Evolutionary conservation across 2,888 invertebrate genomes (phyloP), one percentile per base, ranked within the genome.

Genomic region (Micoletzkya japonica): DNA sequence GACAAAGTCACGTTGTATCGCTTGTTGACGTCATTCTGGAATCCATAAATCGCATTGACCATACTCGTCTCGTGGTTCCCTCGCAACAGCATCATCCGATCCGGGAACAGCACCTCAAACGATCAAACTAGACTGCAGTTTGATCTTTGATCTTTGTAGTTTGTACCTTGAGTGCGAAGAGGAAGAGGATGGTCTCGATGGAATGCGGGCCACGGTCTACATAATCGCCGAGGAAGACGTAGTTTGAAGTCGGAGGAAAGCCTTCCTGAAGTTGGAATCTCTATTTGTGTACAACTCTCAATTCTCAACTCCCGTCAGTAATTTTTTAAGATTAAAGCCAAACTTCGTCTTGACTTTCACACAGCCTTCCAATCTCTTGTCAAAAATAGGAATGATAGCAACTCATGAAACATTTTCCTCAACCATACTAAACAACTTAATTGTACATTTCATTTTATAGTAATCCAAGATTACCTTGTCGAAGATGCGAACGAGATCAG

Each of bases 401-500:
- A 44, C 44, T 10, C 44, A 20, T 44, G 44, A 44, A 20, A 20
- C 44, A 14, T 20, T 44, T 10, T 14, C 44, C 56, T 28, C 56
- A 24, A 54, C 24, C n/a, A 44, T 17, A n/a, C 14, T 14, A 44
- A 44, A 44, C 14, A 14, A 17, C 49, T 44, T n/a, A n/a, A n/a
- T 44, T 44, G 14, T 14, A 24, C 28, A 24, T 54, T 17, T 10
- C 56, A 20, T 3, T n/a, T n/a, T n/a, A n/a, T n/a, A n/a, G n/a
- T n/a, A n/a, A n/a, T n/a, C n/a, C n/a, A n/a, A n/a, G 44, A 54
- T 14, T 32, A 74, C 73, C 71, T 74, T 71, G 10, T 69, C 64
- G 49, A 78, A 77, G 4, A 78, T 54, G 17, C 78, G 70, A 26
- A 78, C 70, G 24, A 78, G 68, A 54, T 78, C 77, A 4, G 70